Conservation (phyloP, 2,797 vertebrate species). For the Gephyroberyx darwinii region DNA sequence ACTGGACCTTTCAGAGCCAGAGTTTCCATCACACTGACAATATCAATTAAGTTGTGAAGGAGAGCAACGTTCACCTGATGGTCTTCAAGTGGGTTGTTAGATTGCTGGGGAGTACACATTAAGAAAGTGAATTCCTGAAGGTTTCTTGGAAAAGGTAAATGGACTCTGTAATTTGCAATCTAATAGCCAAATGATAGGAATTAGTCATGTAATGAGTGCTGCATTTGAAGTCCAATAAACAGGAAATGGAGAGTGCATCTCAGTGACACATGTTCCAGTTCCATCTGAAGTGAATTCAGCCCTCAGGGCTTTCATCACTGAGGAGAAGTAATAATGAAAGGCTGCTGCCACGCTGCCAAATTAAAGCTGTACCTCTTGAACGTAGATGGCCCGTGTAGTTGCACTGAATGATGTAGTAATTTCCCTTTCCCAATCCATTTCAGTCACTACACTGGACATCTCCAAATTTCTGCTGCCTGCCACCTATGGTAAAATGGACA, state of each 20-base stretch:
- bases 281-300: background rate
- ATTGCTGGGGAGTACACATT: too few species aligned
- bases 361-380: background rate
- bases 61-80: background rate
- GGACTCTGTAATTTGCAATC: background rate
- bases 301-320: background rate
- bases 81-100: background rate
- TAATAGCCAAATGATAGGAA: slow-evolving; percentile 6
- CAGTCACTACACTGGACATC: background rate
- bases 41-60: slow-evolving; percentile 3
- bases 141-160: background rate
- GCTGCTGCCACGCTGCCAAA: background rate
- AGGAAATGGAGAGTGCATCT: background rate
- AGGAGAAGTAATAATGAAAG: slow-evolving; percentile 7
- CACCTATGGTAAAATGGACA: background rate
- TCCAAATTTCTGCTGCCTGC: background rate
- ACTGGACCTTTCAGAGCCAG: slow-evolving; percentile 1
- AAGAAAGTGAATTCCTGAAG: too few species aligned
- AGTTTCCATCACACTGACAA: background rate
- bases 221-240: background rate
- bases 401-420: background rate
- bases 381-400: background rate
- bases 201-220: background rate
- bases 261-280: slow-evolving; percentile 6
- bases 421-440: background rate